These are phyloP conservation scores for Sander lucioperca DNA, from an alignment of 2,113 vertebrate species.

Conservation along the genomic window DNA sequence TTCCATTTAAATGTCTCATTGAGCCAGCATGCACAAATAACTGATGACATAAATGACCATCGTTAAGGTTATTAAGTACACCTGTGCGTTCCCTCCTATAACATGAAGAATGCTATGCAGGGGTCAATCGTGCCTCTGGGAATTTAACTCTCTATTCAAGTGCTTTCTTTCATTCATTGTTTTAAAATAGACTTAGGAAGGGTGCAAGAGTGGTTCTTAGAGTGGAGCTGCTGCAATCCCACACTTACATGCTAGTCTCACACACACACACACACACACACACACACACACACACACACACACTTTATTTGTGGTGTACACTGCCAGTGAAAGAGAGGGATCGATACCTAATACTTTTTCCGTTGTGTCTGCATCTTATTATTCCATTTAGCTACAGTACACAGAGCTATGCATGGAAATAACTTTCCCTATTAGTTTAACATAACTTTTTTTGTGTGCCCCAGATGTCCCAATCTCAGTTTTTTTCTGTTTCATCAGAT, in stretches of 20 bases:
- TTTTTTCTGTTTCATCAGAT: slow-evolving; percentile 56
- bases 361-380: slow-evolving; percentile 53
- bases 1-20: neutral
- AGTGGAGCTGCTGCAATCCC: neutral
- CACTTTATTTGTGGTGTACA: slow-evolving; percentile 12
- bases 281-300: slow-evolving; percentile 1
- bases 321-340: slow-evolving; percentile 24
- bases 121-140: neutral
- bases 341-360: slow-evolving; percentile 61
- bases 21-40: neutral
- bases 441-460: slow-evolving; percentile 33
- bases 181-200: slow-evolving; percentile 7
- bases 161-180: neutral
- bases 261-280: neutral
- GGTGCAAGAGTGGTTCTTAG: neutral
- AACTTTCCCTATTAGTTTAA: slow-evolving; percentile 31
- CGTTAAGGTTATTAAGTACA: neutral
- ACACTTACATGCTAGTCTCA: neutral
- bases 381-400: slow-evolving; percentile 55
- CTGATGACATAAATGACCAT: neutral
- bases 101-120: neutral
- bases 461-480: slow-evolving; percentile 22
- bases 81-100: neutral
- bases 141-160: neutral
- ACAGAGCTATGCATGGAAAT: slow-evolving; percentile 53